Conservation (phyloP, 2,113 vertebrate species). For the Psilopogon haemacephalus region DNA sequence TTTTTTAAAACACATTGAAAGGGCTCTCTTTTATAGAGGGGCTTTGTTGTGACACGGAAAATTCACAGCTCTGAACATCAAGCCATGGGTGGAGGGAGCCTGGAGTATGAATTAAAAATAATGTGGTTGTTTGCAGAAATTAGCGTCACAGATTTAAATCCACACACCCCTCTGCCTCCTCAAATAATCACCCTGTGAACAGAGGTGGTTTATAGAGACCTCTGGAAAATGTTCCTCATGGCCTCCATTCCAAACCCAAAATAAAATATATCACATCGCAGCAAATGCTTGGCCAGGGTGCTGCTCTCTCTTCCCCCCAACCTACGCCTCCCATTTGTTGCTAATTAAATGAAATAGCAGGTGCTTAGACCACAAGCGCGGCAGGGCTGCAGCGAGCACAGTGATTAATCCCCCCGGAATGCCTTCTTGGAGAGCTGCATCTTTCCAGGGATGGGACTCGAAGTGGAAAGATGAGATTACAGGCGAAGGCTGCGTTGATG, state of each 20-base stretch:
- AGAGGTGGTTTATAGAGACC: constrained; percentile 31
- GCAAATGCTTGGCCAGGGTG: constrained; percentile 49
- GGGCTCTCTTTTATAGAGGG: constrained; percentile 29
- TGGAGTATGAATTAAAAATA: constrained; percentile 66
- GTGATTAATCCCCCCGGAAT: constrained; percentile 61
- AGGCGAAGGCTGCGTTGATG: background rate
- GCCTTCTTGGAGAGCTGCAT: constrained; percentile 52
- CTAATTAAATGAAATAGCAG: constrained; percentile 68
- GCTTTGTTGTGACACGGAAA: constrained; percentile 33
- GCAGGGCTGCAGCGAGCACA: background rate
- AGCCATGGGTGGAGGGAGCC: constrained; percentile 43
- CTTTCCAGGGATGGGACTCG: background rate
- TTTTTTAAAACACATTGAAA: background rate
- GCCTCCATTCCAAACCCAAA: background rate
- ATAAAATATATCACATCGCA: constrained; percentile 39
- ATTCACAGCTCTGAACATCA: constrained; percentile 51
- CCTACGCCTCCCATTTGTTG: constrained; percentile 64
- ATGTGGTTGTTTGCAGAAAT: constrained; percentile 51
- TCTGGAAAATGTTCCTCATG: constrained; percentile 64
- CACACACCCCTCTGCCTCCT: constrained; percentile 17
- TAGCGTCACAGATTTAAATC: constrained; percentile 23
- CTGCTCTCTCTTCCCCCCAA: constrained; percentile 14
- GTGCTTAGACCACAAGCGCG: constrained; percentile 62
- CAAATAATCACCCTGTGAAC: constrained; percentile 55
- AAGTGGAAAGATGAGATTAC: constrained; percentile 20